Evolutionary conservation across 2,113 vertebrate genomes (phyloP), one percentile per base, ranked within the genome.

Genomic region (Anas platyrhynchos): DNA sequence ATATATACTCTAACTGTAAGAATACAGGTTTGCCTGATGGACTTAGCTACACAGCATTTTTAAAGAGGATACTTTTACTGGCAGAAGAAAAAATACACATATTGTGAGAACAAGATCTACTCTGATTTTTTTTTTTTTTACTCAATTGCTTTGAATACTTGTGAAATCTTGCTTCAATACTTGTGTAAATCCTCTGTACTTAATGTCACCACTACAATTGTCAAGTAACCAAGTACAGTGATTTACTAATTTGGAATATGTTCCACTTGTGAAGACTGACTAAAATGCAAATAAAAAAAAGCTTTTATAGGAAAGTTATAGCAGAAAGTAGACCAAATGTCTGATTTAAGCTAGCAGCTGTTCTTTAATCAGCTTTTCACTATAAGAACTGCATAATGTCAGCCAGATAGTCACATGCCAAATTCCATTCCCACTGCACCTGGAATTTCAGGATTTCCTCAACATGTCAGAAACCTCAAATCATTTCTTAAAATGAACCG

Each of bases 341-440:
- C 55, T 80, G 94, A 97, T 97, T 97, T 97, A 66, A 97, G 94
- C 93, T 75, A 91, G 88, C 97, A 98, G 96, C 97, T 97, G 97
- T 66, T 91, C 74, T 87, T 86, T 72, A 63, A 95, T 92, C 48
- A 89, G 90, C 11, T 80, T 85, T 58, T 86, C 68, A 44, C n/a
- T 93, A 26, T 20, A 91, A 93, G 86, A 83, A 25, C 62, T 83
- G 88, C 27, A 25, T 44, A 44, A 4, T 67, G 27, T 83, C 89
- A 75, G 77, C 66, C 62, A 65, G 5, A 86, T 25, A 73, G 84
- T 61, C 72, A 68, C 79, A 89, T 56, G 85, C 87, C 94, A 92
- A 73, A 86, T 76, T 74, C 88, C 41, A 83, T 79, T 95, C 75
- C 48, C 94, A 75, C 58, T 80, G 90, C 90, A 97, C 90, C 83